Evolutionary conservation across 2,113 vertebrate species (phyloP).

Genomic region (Indicator indicator): DNA sequence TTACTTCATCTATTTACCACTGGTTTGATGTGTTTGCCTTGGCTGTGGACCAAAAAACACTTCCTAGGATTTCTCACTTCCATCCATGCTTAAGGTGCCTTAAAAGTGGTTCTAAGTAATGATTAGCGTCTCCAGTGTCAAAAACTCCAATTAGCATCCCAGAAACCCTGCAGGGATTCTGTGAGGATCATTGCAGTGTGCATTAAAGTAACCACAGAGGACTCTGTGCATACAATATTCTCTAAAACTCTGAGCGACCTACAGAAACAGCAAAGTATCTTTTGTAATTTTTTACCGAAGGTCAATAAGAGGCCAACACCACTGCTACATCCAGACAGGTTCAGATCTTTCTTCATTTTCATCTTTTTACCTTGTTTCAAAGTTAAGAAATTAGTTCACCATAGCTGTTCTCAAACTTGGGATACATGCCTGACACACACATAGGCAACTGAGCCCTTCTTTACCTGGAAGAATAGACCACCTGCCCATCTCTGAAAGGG

Average conservation of each 20-base stretch:
- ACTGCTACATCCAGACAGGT: not conserved
- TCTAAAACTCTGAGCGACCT: not conserved
- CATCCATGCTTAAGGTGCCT: not conserved
- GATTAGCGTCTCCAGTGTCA: not conserved
- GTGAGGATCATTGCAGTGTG: accelerated
- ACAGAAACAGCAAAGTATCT: not conserved
- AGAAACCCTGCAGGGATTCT: not conserved
- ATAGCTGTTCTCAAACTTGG: not conserved
- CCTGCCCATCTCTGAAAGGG: not conserved
- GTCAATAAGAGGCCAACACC: not conserved
- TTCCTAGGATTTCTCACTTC: not conserved
- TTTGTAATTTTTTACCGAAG: not conserved
- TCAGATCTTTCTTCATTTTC: not conserved
- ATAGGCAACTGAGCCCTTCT: not conserved
- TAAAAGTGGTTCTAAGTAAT: not conserved
- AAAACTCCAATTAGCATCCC: not conserved
- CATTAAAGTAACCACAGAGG: not conserved
- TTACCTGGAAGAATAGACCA: not conserved
- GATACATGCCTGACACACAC: not conserved
- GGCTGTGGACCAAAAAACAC: not conserved
- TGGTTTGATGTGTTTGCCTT: not conserved
- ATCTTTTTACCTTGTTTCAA: not conserved
- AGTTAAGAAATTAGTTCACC: not conserved
- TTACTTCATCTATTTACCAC: not conserved
- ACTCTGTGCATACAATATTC: not conserved